Base-by-base conservation (phyloP, 2,113 vertebrate species). In the Indri indri region DNA sequence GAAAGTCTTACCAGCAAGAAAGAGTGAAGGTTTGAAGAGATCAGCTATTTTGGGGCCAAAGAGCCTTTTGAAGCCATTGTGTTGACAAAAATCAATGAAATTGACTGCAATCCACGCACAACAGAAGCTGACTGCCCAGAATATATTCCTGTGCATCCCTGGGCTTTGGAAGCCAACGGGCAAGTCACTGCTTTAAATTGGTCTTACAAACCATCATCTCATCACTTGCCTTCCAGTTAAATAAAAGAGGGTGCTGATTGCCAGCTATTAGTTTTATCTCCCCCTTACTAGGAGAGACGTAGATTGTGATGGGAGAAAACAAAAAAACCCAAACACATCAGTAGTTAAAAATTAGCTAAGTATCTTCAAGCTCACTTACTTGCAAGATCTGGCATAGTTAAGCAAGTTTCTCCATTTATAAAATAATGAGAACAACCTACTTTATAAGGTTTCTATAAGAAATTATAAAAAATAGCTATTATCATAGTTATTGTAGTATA, bases 1-100 rank as follows among this genome's bases (percentile, higher is more conserved):
- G 70, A 93, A 66, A 88, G 59, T 37, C 76, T 90, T 42, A 42
- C 73, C 54, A 37, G 65, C 11, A 82, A 54, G 12, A 90, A 90
- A 85, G 1, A 87, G 47, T 32, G 90, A 50, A 85, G 74, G 52
- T 93, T 97, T 98, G 70, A 88, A 95, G 96, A 95, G 86, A 96
- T 90, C 90, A 96, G 89, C 59, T 89, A 93, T 50, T 93, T 71
- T 73, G 71, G n/a, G 40, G 52, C 40, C 87, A 96, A 95, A 63
- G 63, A 91, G 23, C 0, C 52, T 86, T 97, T 94, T 61, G 74
- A 95, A 93, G 37, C 40, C 47, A 34, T 89, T 93, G 71, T 80
- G 37, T 65, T 73, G 40, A 12, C 16, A 82, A 52, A 79, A 96
- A 95, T 97, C 94, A 27, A 93, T 96, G 74, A 84, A 96, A 97